Base-by-base conservation (phyloP, 2,888 invertebrate species). In the Unio delphinus region DNA sequence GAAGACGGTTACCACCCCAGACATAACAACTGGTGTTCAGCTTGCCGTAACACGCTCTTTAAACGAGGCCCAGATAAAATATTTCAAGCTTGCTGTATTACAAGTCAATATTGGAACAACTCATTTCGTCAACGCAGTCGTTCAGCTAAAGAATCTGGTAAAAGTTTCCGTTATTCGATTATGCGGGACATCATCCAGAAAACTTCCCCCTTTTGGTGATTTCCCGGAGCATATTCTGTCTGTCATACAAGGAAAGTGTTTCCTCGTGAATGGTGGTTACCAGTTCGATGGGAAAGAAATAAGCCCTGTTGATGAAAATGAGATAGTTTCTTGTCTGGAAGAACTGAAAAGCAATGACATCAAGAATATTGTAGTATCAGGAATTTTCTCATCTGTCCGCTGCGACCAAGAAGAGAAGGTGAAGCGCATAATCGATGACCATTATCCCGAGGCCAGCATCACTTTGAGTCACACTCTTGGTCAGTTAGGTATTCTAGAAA, bases 51-150 rank as follows among this genome's bases (percentile, higher is more conserved):
- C 72, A 61, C 67, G 63, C 58, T 74, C 75, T 20, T 63, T 82
- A 17, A 67, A 74, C n/a, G 61, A 72, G 60, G 67, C 76, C 11
- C 66, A 65, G 67, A 65, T 69, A 68, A 57, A 65, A 61, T 65
- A 65, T 23, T n/a, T 54, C 20, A 61, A 56, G 20, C 34, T 79
- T 5, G 73, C 68, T 4, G 73, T 83, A 54, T 73, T 70, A n/a
- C 84, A 84, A 65, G 78, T 88, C 2, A 84, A 86, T 74, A 83
- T 88, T 26, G 87, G 88, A 17, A 89, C 89, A 7, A 88, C 88
- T 0, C 89, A 89, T 73, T 88, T 89, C 74, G 83, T 88, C 8
- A 89, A 89, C 72, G 89, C 88, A 17, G 81, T 87, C 1, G 77
- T 88, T 7, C 88, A 88, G 73, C 74, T 85, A 23, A 82, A 80